Base-by-base conservation (phyloP, 30 jellyfish, hydroid and myxozoan species). In the Hydractinia symbiolongicarpus region DNA sequence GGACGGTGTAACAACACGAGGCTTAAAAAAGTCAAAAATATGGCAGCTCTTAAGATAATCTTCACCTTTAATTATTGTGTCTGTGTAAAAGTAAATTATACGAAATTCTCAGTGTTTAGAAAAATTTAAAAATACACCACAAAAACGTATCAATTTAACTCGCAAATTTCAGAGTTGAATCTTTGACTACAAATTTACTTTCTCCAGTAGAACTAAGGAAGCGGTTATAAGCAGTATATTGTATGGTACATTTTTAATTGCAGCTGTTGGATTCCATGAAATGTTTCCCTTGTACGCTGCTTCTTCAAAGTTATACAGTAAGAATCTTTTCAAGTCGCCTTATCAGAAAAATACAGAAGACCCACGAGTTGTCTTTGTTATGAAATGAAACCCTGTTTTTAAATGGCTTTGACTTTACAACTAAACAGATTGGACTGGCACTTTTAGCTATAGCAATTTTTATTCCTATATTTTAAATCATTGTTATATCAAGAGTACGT, bases 241-340 rank as follows among this genome's bases (percentile, higher is more conserved):
- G 17, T 64, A 64, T 64, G 74, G 74, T 13, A 6, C 16, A 2
- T 64, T 64, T 13, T 7, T 6, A 6, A 13, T 13, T 0, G 74
- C 40, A 6, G 74, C 74, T 64, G 40, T 7, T 13, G 74, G 74
- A n/a, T 64, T 6, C 16, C 52, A 64, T 13, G 74, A 64, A 64
- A 7, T 64, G 40, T 64, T 64, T 64, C 74, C 74, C 40, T 13
- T 64, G 74, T 64, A 64, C 40, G 74, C 17, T 64, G 74, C 74
- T 64, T 44, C 74, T n/a, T 7, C 74, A 9, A 64, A 44, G 0
- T 6, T n/a, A 64, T 64, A 64, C 17, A 64, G 74, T 64, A 6
- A 7, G 74, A n/a, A 7, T 64, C 19, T 58, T 58, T 16, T 58
- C 0, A 11, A 58, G 69, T 1, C 44, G 2, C 44, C 44, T 30